Evolutionary conservation across 2,888 invertebrate genomes (phyloP).

Genomic region (Thecocarcelia acutangulata): DNA sequence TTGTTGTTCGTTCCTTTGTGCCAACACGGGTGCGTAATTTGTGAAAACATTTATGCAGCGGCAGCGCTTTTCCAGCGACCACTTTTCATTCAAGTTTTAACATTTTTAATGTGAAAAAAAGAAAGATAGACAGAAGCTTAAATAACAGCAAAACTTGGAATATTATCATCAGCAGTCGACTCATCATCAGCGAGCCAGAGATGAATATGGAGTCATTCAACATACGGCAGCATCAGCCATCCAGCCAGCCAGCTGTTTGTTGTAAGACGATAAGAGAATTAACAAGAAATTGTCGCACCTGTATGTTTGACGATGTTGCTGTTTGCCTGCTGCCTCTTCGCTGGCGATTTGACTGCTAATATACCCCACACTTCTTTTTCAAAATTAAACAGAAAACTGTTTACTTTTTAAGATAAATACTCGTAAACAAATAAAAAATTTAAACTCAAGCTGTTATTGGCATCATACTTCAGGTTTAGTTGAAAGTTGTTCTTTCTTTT

Average conservation of each 20-base stretch:
- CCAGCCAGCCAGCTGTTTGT: slow-evolving; percentile 37
- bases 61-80: not conserved
- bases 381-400: not conserved
- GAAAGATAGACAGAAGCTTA: slow-evolving; percentile 37
- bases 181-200: slow-evolving; percentile 14
- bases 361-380: slow-evolving; percentile 55
- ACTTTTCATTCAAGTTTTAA: slow-evolving; percentile 32
- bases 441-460: slow-evolving; percentile 33
- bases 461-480: slow-evolving; percentile 54
- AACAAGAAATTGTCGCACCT: slow-evolving; percentile 68
- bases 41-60: slow-evolving; percentile 37
- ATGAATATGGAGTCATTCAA: slow-evolving; percentile 11
- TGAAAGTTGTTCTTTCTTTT: slow-evolving; percentile 15
- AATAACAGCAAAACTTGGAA: slow-evolving; percentile 16
- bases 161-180: slow-evolving; percentile 34
- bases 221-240: slow-evolving; percentile 6
- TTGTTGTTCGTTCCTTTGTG: slow-evolving; percentile 36
- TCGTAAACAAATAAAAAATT: slow-evolving; percentile 29
- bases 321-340: not conserved
- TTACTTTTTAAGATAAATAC: not conserved
- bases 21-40: slow-evolving; percentile 63
- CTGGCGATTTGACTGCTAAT: slow-evolving; percentile 4
- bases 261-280: slow-evolving; percentile 36
- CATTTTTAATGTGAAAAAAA: slow-evolving; percentile 1
- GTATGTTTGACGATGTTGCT: slow-evolving; percentile 35